These are phyloP conservation scores for Percopsis transmontana DNA, from an alignment of 2,113 vertebrate genomes.

Conservation along the genomic window DNA sequence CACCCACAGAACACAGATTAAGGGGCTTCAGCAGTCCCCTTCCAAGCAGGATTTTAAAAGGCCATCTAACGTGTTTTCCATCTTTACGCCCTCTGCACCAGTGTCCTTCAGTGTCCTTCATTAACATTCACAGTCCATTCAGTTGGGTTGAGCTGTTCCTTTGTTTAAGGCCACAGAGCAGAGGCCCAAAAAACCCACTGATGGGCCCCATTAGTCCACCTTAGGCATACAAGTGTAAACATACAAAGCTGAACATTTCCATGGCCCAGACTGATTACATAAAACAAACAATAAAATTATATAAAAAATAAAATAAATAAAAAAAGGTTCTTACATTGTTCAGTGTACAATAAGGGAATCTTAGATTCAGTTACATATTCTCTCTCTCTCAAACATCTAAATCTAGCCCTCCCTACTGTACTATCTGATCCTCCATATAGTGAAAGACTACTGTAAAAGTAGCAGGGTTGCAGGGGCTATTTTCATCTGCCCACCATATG, in stretches of 20 bases:
- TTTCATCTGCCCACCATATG: constrained; percentile 62
- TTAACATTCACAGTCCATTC: constrained; percentile 70
- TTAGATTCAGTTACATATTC: background rate
- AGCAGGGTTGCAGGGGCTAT: constrained; percentile 70
- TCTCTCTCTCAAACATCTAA: background rate
- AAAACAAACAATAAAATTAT: too few species aligned
- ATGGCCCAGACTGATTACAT: background rate
- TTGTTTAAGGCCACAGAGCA: constrained; percentile 46
- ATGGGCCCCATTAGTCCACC: background rate
- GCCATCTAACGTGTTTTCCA: background rate
- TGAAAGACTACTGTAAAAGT: constrained; percentile 38
- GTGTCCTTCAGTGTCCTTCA: constrained; percentile 66
- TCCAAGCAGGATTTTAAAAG: background rate
- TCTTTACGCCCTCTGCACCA: constrained; percentile 54
- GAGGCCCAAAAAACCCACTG: background rate
- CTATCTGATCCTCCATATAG: constrained; percentile 32
- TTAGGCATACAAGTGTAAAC: constrained; percentile 1
- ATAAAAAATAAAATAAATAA: too few species aligned
- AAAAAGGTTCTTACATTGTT: constrained; percentile 34
- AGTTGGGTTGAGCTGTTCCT: constrained; percentile 37
- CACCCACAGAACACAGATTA: too few species aligned
- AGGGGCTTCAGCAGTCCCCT: too few species aligned
- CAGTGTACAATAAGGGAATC: background rate
- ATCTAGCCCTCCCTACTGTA: constrained; percentile 9
- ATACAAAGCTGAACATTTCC: background rate